Conservation (phyloP, 2,888 invertebrate species). For the Macaria notata region DNA sequence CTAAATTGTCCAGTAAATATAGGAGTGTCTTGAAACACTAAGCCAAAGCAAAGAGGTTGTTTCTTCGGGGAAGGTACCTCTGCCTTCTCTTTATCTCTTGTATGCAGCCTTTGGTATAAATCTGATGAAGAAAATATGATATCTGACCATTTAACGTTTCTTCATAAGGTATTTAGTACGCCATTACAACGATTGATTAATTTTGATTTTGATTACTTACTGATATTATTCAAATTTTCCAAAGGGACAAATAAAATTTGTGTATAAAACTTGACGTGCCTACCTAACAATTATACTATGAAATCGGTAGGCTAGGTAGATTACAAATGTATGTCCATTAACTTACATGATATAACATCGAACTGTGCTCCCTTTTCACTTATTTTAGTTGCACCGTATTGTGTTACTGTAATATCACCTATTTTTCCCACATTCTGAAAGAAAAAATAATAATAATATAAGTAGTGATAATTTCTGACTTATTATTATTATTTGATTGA, state of each 20-base stretch:
- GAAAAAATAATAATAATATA: neutral
- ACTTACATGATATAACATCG: conserved; percentile 11
- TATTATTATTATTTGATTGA: no score
- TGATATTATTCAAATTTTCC: no score
- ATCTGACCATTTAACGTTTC: neutral
- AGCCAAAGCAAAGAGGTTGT: conserved; percentile 31
- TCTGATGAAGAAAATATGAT: conserved; percentile 3
- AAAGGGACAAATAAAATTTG: no score
- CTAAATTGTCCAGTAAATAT: conserved; percentile 33
- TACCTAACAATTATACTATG: no score
- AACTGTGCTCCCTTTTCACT: conserved; percentile 7
- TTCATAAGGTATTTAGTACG: no score
- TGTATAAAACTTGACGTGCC: no score
- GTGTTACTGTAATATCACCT: conserved; percentile 8
- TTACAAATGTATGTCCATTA: neutral
- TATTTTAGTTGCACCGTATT: conserved; percentile 4
- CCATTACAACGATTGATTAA: no score
- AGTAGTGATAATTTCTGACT: neutral
- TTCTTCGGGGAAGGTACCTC: neutral
- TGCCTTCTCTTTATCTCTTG: neutral
- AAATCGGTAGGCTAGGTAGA: neutral
- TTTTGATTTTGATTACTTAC: no score
- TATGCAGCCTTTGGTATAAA: conserved; percentile 2
- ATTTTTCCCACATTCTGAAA: conserved; percentile 5
- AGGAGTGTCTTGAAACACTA: conserved; percentile 34